Evolutionary conservation across 2,888 invertebrate genomes (phyloP), one percentile per base, ranked within the genome.

Genomic region (Drosophila setosimentum): DNA sequence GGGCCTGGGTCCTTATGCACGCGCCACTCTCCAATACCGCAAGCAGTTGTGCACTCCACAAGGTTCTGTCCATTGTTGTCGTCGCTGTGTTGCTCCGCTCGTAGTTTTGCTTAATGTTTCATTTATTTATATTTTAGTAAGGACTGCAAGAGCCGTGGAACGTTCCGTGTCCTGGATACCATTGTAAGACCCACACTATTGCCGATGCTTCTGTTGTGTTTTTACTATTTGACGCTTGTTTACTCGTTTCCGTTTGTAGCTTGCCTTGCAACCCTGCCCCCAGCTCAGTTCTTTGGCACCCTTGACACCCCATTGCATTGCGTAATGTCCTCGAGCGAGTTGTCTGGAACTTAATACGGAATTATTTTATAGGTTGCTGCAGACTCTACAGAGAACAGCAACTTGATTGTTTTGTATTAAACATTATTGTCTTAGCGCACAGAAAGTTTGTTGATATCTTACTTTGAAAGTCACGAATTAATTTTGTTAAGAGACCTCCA

Each of bases 201-300:
- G 29, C 42, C 51, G 37, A 67, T 62, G 54, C 67, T 45, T 58
- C 32, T 67, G 59, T 62, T 76, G 64, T 83, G 80, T 87, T 90
- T 87, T 87, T 63, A 88, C 88, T 80, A 88, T 88, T 88, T 88
- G 87, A 88, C 91, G 87, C 87, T 91, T 91, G 87, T 88, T 88
- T 91, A 88, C 87, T 89, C 80, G 88, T 88, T 88, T 88, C 91
- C 87, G 89, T 76, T 83, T 78, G 86, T 85, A 77, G 62, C 76
- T 78, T 68, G 60, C 76, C 69, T 54, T 73, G 69, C 68, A 67
- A 71, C 58, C 59, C 61, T 57, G 45, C 68, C n/a, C 29, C n/a
- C 24, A 48, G 21, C 57, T 16, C 49, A 6, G 16, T 16, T 24
- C 7, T 21, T 45, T 45, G 21, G 13, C 30, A 16, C 63, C 54